These are phyloP conservation scores for Lampris megalopsis DNA, from an alignment of 2,113 vertebrate species.

Conservation along the genomic window DNA sequence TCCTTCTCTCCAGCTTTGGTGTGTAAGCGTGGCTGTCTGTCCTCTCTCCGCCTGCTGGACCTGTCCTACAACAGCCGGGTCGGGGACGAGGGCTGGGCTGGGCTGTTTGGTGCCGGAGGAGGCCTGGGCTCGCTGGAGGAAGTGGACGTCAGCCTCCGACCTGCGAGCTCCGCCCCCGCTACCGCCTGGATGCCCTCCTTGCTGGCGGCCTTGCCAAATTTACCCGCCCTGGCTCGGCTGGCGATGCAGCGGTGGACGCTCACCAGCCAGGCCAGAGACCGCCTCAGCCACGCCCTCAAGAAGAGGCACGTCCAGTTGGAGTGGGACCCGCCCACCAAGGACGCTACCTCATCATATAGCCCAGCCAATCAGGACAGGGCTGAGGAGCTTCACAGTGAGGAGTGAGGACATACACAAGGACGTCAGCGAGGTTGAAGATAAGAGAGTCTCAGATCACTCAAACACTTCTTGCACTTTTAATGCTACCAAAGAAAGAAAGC, in stretches of 20 bases:
- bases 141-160: conserved; percentile 87
- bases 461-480: too few relatives aligned
- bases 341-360: fast-evolving
- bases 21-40: conserved; percentile 72
- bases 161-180: conserved; percentile 63
- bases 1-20: conserved; percentile 69
- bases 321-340: conserved; percentile 47
- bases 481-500: too few relatives aligned
- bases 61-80: conserved; percentile 87
- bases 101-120: conserved; percentile 78
- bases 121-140: conserved; percentile 82
- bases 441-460: too few relatives aligned
- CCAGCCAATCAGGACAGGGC: conserved; percentile 30
- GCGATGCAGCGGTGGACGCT: conserved; percentile 84
- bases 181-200: conserved; percentile 83
- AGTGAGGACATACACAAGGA: conserved; percentile 9
- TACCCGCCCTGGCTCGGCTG: conserved; percentile 81
- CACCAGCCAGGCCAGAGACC: conserved; percentile 64
- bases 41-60: conserved; percentile 81
- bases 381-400: conserved; percentile 40
- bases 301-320: conserved; percentile 82
- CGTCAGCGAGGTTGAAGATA: too few relatives aligned
- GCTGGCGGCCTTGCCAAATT: conserved; percentile 74
- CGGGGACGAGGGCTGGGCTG: conserved; percentile 80
- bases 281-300: conserved; percentile 72